A percentile compares a stretch with the other conserved stretches of the same genome.
These are phyloP conservation scores for Eupsilia transversa DNA, from an alignment of 2,888 invertebrate species.

Conservation along the genomic window DNA sequence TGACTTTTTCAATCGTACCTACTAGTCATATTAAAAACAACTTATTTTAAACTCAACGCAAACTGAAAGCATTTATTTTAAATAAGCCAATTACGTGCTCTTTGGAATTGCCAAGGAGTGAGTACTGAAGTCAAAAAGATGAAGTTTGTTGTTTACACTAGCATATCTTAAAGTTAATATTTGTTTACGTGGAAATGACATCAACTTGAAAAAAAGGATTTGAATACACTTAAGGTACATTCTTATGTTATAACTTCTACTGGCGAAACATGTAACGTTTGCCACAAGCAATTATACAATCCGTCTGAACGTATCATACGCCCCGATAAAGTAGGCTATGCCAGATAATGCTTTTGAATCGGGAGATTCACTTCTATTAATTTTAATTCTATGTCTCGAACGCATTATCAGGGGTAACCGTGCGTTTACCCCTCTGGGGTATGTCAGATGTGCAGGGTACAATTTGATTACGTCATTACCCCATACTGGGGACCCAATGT, in stretches of 20 bases:
- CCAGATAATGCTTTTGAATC: neutral
- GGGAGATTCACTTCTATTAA: neutral
- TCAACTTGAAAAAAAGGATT: neutral
- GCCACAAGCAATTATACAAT: neutral
- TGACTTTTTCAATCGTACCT: too few species aligned
- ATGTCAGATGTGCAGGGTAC: constrained; percentile 77
- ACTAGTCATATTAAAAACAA: neutral
- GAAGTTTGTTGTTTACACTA: too few species aligned
- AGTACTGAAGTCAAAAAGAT: too few species aligned
- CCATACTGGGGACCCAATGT: constrained; percentile 72
- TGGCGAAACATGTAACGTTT: neutral
- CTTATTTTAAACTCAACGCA: neutral
- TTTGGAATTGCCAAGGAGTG: too few species aligned
- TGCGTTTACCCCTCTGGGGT: constrained; percentile 73
- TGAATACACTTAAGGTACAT: neutral
- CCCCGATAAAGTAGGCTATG: neutral
- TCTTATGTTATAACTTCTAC: neutral
- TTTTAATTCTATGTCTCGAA: constrained; percentile 65
- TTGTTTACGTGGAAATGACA: neutral
- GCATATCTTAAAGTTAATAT: neutral
- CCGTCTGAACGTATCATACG: neutral
- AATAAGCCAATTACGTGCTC: too few species aligned
- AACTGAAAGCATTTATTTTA: too few species aligned
- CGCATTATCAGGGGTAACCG: constrained; percentile 84
- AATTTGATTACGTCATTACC: constrained; percentile 86